Evolutionary conservation across 2,113 vertebrate species (phyloP), one percentile per base, ranked within the genome.

Genomic region (Phainopepla nitens): DNA sequence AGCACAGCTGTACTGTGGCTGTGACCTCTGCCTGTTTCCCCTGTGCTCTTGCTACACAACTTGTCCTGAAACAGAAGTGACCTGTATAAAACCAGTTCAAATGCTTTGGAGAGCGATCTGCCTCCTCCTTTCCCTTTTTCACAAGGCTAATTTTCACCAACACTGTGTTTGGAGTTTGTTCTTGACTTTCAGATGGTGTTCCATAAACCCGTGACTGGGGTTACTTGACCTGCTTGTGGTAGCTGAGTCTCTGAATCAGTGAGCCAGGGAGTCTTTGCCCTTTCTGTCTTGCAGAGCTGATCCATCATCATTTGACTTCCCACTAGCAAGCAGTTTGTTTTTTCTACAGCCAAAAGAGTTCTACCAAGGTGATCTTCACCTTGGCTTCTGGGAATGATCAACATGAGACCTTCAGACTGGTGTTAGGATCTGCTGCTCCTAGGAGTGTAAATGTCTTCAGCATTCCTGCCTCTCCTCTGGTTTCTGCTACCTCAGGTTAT

Each of bases 1-100:
- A 72, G n/a, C 7, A 1, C 0, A 2, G 22, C 60, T 6, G 2
- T 44, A 10, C 61, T 44, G 23, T 2, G 7, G 17, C n/a, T 61
- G 35, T 62, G 7, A 13, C 13, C 31, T 53, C 71, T 75, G 47
- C 51, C 51, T 4, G 0, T 49, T 20, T 87, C 8, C 39, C 11
- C 20, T 4, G 17, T 29, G 60, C 35, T 78, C 13, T 69, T 81
- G 15, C 31, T 65, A 3, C 54, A 33, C 31, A 50, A 0, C 20
- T 72, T 65, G 25, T 57, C 23, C n/a, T 50, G 65, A 33, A 79
- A 15, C 3, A 47, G 15, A 51, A 65, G 8, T 39, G 31, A 51
- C 35, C 13, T 33, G 8, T 35, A 10, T 54, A 57, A 53, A 91
- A 85, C 11, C 39, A 25, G 45, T 53, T 12, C 35, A 11, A 22